Evolutionary conservation across 2,113 vertebrate genomes (phyloP).

Genomic region (Carassius gibelio): DNA sequence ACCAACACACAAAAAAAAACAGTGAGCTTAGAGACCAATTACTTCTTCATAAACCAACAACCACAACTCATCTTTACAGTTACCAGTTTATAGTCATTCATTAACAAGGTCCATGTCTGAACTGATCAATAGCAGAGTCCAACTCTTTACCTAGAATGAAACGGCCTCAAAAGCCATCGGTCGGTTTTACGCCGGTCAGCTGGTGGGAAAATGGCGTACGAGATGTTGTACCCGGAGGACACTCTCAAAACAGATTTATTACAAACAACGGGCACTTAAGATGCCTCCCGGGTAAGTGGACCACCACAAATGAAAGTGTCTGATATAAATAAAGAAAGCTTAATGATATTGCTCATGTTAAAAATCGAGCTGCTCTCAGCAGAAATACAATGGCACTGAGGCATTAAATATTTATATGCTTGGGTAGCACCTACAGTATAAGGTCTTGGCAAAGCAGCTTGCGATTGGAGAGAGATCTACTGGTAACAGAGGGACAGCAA

Average conservation of each 20-base stretch:
- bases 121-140: constrained; percentile 35
- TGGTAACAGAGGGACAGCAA: constrained; percentile 21
- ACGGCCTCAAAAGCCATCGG: constrained; percentile 26
- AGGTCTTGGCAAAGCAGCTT: constrained; percentile 59
- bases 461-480: constrained; percentile 71
- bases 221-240: constrained; percentile 48
- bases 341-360: constrained; percentile 82
- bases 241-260: constrained; percentile 75
- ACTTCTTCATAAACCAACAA: constrained; percentile 47
- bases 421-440: constrained; percentile 57
- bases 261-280: constrained; percentile 69
- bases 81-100: constrained; percentile 30
- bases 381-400: constrained; percentile 79
- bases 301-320: constrained; percentile 72
- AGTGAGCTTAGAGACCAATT: constrained; percentile 36
- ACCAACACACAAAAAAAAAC: constrained; percentile 8
- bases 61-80: constrained; percentile 3
- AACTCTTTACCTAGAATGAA: constrained; percentile 41
- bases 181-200: constrained; percentile 14
- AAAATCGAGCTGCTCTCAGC: constrained; percentile 82
- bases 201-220: constrained; percentile 13
- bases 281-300: constrained; percentile 62
- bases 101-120: constrained; percentile 30
- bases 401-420: constrained; percentile 87
- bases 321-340: constrained; percentile 80